Evolutionary conservation across 53 echinoderm and acorn worm genomes (phyloP), one percentile per base, ranked within the genome.

Genomic region (Antedon mediterranea): DNA sequence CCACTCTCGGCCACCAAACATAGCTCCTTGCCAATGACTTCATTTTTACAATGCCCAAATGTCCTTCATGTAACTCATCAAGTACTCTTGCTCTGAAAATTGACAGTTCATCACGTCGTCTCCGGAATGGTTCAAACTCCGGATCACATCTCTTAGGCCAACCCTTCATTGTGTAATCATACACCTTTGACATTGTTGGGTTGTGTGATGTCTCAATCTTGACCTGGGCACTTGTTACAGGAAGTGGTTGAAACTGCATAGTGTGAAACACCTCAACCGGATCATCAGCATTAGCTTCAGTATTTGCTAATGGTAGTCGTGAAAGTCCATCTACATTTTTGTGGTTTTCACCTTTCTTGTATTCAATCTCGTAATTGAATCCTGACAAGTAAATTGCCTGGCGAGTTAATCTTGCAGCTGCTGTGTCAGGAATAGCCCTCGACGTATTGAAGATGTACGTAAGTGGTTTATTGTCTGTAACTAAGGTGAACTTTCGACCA

Each of bases 31-130:
- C 80, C 43, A 87, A 71, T 31, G 79, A 79, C 77, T 85, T 85
- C 89, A 89, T 85, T 34, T 85, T 85, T 29, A 85, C 76, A 43
- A 89, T 79, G 33, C 89, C 89, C 28, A 85, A 71, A 34, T 89
- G 85, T 57, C 89, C 82, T 74, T 89, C 83, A 77, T 89, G 83
- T 34, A 85, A 72, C 72, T 89, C 85, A 74, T 31, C 26, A 0
- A 89, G 83, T 6, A 89, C 76, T 31, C 28, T 70, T 31, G 76
- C 33, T 20, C 82, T 79, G 20, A 85, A 71, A 29, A 82, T 70
- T 5, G 82, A 82, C 15, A 88, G 79, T 71, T 88, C 82, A 72
- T 88, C 71, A 32, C 28, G 70, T 11, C 89, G 31, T 34, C 29
- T 76, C 31, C 78, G 72, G 34, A 85, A 85, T 33, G 89, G 82